Evolutionary conservation across 2,797 vertebrate genomes (phyloP).

Genomic region (Menidia menidia): DNA sequence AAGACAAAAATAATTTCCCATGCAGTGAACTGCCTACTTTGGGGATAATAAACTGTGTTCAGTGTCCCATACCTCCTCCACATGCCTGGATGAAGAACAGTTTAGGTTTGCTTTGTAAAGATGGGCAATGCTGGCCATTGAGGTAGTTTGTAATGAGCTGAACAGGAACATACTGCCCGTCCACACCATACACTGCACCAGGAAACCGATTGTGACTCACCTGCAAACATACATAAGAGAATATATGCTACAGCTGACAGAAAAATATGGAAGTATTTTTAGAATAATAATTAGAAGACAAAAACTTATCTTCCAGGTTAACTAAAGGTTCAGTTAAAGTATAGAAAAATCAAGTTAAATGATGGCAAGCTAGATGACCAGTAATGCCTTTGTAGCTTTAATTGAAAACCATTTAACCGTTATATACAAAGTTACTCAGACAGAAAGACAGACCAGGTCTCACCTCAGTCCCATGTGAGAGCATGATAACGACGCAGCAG

Average conservation of each 20-base stretch:
- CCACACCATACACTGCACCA: conserved; percentile 90
- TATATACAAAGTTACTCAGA: background rate
- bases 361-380: too few relatives aligned
- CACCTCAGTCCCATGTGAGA: conserved; percentile 96
- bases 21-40: background rate
- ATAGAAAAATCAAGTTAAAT: too few relatives aligned
- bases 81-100: conserved; percentile 98
- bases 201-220: conserved; percentile 92
- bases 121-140: conserved; percentile 87
- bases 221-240: conserved; percentile 73
- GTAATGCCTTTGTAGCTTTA: too few relatives aligned
- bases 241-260: background rate
- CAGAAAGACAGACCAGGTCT: background rate
- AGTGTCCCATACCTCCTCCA: conserved; percentile 87
- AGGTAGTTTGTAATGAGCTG: conserved; percentile 91
- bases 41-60: background rate
- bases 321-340: too few relatives aligned
- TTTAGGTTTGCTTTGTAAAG: conserved; percentile 94
- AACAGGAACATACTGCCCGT: conserved; percentile 84
- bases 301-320: too few relatives aligned
- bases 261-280: background rate
- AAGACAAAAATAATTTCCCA: conserved; percentile 1
- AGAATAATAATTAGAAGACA: too few relatives aligned
- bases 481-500: conserved; percentile 92
- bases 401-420: too few relatives aligned